These are phyloP conservation scores for Crocallis elinguaria DNA, from an alignment of 2,888 invertebrate genomes.

Conservation along the genomic window DNA sequence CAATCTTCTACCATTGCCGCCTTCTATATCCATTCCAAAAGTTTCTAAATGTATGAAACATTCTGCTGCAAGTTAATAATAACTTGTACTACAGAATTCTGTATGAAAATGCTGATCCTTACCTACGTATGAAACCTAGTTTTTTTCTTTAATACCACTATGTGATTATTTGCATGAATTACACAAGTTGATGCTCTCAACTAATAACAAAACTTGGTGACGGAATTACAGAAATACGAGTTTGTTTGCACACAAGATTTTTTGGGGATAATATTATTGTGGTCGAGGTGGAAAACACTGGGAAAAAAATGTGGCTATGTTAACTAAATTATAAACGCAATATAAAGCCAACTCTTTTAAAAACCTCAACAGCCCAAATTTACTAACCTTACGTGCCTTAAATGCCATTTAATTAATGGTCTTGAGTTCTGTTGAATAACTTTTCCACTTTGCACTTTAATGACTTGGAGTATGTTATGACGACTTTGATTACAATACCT, in stretches of 20 bases:
- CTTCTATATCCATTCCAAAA: constrained; percentile 78
- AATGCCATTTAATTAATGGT: too few relatives aligned
- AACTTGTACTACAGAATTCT: constrained; percentile 9
- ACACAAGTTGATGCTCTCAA: constrained; percentile 8
- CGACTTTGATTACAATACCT: too few relatives aligned
- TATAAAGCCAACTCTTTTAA: too few relatives aligned
- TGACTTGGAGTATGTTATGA: too few relatives aligned
- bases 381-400: too few relatives aligned
- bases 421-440: too few relatives aligned
- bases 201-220: constrained; percentile 7
- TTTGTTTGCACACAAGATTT: constrained; percentile 1
- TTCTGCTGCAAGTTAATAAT: constrained; percentile 42
- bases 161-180: constrained; percentile 17
- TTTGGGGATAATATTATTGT: too few relatives aligned
- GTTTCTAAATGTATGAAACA: constrained; percentile 60
- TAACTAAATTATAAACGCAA: not conserved
- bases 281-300: too few relatives aligned
- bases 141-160: constrained; percentile 13
- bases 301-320: too few relatives aligned
- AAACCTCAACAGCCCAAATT: too few relatives aligned
- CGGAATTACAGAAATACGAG: not conserved
- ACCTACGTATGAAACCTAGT: constrained; percentile 26
- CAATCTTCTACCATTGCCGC: constrained; percentile 76
- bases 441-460: too few relatives aligned
- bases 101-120: constrained; percentile 11